phyloP scores from a whole-genome alignment of 1,140 invertebrate species.

The Mylabris phalerata region DNA sequence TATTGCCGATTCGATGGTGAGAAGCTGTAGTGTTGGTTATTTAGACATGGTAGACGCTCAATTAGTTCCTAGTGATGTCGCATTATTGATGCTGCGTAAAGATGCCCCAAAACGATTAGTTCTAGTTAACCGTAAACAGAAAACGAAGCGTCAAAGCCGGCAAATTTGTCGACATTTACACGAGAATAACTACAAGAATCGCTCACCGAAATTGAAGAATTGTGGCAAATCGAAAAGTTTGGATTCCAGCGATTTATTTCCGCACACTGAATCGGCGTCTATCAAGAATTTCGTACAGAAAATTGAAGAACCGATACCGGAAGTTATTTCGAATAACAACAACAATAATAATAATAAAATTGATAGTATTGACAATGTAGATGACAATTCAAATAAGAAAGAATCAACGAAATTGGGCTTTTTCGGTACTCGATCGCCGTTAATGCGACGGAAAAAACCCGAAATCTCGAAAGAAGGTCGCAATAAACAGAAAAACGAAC shows the following conservation, averaged over 20 bases:
- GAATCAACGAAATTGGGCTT: constrained; percentile 39
- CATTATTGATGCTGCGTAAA: constrained; percentile 58
- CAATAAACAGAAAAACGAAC: constrained; percentile 22
- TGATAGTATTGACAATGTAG: background rate
- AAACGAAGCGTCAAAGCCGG: constrained; percentile 44
- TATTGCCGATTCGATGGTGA: constrained; percentile 58
- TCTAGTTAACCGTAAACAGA: constrained; percentile 58
- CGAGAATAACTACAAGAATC: constrained; percentile 26
- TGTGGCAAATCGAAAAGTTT: constrained; percentile 77
- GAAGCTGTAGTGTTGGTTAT: constrained; percentile 79
- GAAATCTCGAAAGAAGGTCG: constrained; percentile 27
- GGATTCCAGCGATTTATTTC: constrained; percentile 70
- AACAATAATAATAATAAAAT: background rate
- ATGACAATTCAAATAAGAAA: constrained; percentile 20
- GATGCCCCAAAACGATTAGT: constrained; percentile 68
- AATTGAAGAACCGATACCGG: background rate
- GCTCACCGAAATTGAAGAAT: constrained; percentile 57
- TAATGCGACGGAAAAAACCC: constrained; percentile 38
- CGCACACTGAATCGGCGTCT: constrained; percentile 11
- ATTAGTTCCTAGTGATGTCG: constrained; percentile 64
- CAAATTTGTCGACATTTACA: constrained; percentile 23
- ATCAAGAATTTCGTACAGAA: background rate
- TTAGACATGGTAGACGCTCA: constrained; percentile 70
- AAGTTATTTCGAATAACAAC: constrained; percentile 1
- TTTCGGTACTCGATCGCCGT: constrained; percentile 38